phyloP scores from a whole-genome alignment of 2,797 vertebrate genomes.

The Halcyon badia region DNA sequence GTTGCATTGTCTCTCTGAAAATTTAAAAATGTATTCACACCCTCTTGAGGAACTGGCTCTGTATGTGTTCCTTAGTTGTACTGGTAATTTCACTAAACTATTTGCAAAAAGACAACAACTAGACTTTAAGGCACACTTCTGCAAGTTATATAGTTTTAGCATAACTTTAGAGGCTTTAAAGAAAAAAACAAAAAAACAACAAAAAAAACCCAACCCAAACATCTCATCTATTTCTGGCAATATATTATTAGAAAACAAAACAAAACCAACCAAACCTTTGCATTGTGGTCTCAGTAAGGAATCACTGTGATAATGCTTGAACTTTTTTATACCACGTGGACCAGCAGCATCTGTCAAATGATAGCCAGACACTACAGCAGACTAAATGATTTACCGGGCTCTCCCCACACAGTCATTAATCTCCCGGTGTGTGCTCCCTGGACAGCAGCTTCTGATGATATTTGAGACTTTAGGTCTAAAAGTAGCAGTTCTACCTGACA shows the following conservation, averaged over 20 bases:
- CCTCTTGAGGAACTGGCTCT: not conserved
- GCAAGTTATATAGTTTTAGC: not conserved
- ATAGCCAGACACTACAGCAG: not conserved
- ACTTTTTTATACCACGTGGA: not conserved
- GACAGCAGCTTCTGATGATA: not conserved
- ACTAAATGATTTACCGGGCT: not conserved
- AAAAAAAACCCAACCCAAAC: not conserved
- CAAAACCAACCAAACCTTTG: not conserved
- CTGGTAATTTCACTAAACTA: not conserved
- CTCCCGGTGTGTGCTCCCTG: not conserved
- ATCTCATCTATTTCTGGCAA: slow-evolving; percentile 5
- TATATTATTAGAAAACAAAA: not conserved
- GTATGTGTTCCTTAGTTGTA: not conserved
- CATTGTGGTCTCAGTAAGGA: not conserved
- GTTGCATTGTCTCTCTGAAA: not conserved
- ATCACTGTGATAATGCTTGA: slow-evolving; percentile 33
- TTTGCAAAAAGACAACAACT: not conserved
- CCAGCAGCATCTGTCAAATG: not conserved
- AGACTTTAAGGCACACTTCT: not conserved
- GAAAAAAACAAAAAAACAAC: not conserved
- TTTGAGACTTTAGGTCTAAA: not conserved
- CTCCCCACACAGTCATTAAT: not conserved
- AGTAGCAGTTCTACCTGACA: not conserved
- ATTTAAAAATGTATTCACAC: not conserved
- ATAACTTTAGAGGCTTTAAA: not conserved